Evolutionary conservation across 2,888 invertebrate species (phyloP).

Genomic region (Morinoia aosen): DNA sequence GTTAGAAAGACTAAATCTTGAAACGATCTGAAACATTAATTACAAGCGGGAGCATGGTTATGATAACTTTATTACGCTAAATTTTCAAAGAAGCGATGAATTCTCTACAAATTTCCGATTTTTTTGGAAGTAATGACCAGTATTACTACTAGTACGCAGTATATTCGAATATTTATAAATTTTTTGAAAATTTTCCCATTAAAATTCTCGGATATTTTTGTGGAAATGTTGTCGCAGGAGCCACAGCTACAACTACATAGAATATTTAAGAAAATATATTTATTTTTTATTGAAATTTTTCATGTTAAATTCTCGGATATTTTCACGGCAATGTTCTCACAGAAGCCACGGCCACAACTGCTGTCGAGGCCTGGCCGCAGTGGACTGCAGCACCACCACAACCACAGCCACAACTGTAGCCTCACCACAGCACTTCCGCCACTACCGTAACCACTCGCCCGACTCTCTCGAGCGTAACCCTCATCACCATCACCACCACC

Average conservation of each 20-base stretch:
- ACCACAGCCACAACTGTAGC: conserved; percentile 41
- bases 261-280: not conserved
- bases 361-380: conserved; percentile 40
- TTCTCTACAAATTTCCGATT: too few species aligned
- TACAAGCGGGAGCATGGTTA: too few species aligned
- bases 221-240: too few species aligned
- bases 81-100: too few species aligned
- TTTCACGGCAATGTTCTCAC: not conserved
- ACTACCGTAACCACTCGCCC: conserved; percentile 56
- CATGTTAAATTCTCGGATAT: not conserved
- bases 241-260: not conserved
- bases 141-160: too few species aligned
- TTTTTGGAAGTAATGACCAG: too few species aligned
- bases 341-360: conserved; percentile 2
- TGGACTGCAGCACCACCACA: conserved; percentile 31
- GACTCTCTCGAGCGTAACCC: conserved; percentile 61
- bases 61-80: too few species aligned
- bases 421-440: conserved; percentile 15
- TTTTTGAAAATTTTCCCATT: too few species aligned
- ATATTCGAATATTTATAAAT: too few species aligned
- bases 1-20: too few species aligned
- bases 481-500: conserved; percentile 6
- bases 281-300: not conserved
- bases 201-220: too few species aligned
- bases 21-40: too few species aligned